phyloP scores from a whole-genome alignment of 92 coral and sea anemone species.

The Palythoa grandiflora region DNA sequence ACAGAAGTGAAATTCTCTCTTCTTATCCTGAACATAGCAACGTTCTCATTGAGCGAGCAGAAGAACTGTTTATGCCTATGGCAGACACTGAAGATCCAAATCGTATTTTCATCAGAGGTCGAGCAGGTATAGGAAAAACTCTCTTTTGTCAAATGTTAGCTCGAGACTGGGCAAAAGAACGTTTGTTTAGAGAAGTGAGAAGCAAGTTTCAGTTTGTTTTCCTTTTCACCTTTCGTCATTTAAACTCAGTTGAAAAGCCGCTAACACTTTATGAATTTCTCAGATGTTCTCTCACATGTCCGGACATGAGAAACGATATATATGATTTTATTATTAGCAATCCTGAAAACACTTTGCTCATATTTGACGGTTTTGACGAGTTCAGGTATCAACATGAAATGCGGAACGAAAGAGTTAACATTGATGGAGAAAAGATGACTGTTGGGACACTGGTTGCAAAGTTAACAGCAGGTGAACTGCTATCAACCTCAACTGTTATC shows the following conservation, averaged over 20 bases:
- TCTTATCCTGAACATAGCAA: background rate
- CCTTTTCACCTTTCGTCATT: conserved; percentile 19
- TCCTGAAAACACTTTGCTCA: background rate
- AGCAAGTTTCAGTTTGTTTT: background rate
- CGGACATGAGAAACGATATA: background rate
- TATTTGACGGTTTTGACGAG: conserved; percentile 12
- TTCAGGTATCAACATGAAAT: background rate
- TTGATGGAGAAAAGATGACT: background rate
- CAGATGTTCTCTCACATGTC: background rate
- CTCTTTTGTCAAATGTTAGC: background rate
- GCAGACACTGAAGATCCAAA: background rate
- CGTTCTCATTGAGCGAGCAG: conserved; percentile 1
- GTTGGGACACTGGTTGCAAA: background rate
- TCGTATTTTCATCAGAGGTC: conserved; percentile 7
- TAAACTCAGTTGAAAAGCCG: background rate
- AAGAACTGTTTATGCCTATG: background rate
- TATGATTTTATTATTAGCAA: background rate
- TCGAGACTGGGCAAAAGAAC: conserved; percentile 11
- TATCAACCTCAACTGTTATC: conserved; percentile 2
- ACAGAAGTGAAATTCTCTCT: background rate
- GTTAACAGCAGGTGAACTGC: background rate
- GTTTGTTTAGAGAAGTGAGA: background rate
- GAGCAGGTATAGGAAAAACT: conserved; percentile 8
- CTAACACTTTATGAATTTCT: conserved; percentile 19
- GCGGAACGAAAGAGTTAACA: too few species aligned